Evolutionary conservation across 2,888 invertebrate species (phyloP).

Genomic region (Cenopis cana): DNA sequence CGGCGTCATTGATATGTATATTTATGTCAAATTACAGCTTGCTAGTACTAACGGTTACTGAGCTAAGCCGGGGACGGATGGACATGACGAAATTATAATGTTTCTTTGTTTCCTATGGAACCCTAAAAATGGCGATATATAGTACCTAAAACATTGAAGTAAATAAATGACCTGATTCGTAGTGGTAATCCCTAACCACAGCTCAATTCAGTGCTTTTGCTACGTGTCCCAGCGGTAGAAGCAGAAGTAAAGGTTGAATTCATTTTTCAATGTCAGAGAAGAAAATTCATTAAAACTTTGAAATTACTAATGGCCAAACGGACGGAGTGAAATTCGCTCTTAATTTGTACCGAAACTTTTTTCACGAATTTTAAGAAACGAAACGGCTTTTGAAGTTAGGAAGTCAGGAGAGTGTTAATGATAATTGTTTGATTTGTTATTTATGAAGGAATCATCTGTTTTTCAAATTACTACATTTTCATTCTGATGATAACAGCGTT

Average conservation of each 20-base stretch:
- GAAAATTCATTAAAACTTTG: slow-evolving; percentile 85
- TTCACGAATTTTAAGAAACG: slow-evolving; percentile 78
- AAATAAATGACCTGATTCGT: slow-evolving; percentile 51
- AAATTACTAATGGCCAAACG: slow-evolving; percentile 84
- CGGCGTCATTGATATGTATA: too few species aligned
- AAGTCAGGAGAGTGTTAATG: slow-evolving; percentile 78
- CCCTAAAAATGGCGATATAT: too few species aligned
- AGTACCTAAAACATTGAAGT: too few species aligned
- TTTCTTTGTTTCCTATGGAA: too few species aligned
- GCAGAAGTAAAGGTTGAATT: slow-evolving; percentile 74
- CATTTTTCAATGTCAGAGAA: slow-evolving; percentile 84
- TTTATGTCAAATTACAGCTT: too few species aligned
- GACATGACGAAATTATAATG: too few species aligned
- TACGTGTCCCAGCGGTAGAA: slow-evolving; percentile 59
- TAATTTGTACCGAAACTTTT: slow-evolving; percentile 83
- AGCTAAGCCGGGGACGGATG: too few species aligned
- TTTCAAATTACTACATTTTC: slow-evolving; percentile 8
- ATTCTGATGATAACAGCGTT: slow-evolving; percentile 25
- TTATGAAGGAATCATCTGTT: slow-evolving; percentile 50
- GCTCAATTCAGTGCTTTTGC: slow-evolving; percentile 63
- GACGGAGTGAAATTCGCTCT: slow-evolving; percentile 83
- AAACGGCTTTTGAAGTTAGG: slow-evolving; percentile 81
- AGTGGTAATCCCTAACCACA: slow-evolving; percentile 51
- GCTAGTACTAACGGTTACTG: too few species aligned
- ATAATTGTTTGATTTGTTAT: slow-evolving; percentile 73